These are phyloP conservation scores for Heliconius ethilla DNA, from an alignment of 2,888 invertebrate species.

Conservation along the genomic window DNA sequence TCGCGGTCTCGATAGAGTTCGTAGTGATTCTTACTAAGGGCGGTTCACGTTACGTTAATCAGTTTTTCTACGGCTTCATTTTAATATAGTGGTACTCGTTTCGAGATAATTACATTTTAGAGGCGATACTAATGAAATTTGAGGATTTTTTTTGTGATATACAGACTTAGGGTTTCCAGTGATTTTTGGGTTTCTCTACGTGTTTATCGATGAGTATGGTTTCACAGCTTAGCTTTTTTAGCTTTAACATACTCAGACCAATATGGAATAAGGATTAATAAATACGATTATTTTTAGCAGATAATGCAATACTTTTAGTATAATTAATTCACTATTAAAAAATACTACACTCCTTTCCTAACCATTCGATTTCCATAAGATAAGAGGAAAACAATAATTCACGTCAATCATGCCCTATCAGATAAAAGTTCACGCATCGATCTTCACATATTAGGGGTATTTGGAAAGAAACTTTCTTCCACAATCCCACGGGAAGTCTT, in stretches of 20 bases:
- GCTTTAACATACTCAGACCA: too few relatives aligned
- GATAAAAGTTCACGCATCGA: not conserved
- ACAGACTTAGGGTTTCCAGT: not conserved
- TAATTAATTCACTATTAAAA: not conserved
- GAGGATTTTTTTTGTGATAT: not conserved
- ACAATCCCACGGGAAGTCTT: not conserved
- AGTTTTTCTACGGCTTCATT: slow-evolving; percentile 47
- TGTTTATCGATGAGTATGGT: too few relatives aligned
- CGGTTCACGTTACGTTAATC: slow-evolving; percentile 49
- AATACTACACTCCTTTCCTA: not conserved
- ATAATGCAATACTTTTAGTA: too few relatives aligned
- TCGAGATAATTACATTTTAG: slow-evolving; percentile 21
- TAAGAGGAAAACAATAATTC: not conserved
- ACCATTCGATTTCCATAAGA: not conserved
- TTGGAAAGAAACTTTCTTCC: not conserved
- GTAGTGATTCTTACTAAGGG: slow-evolving; percentile 40
- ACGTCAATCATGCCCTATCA: not conserved
- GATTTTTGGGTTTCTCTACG: too few relatives aligned
- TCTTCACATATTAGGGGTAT: not conserved
- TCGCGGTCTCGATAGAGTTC: slow-evolving; percentile 45
- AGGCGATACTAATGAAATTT: slow-evolving; percentile 1
- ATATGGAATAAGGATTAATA: too few relatives aligned
- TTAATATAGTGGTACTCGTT: slow-evolving; percentile 14
- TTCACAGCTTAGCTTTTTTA: too few relatives aligned
- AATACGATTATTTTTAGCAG: too few relatives aligned